Conservation (phyloP, 2,888 invertebrate species). For the Oscheius onirici region DNA sequence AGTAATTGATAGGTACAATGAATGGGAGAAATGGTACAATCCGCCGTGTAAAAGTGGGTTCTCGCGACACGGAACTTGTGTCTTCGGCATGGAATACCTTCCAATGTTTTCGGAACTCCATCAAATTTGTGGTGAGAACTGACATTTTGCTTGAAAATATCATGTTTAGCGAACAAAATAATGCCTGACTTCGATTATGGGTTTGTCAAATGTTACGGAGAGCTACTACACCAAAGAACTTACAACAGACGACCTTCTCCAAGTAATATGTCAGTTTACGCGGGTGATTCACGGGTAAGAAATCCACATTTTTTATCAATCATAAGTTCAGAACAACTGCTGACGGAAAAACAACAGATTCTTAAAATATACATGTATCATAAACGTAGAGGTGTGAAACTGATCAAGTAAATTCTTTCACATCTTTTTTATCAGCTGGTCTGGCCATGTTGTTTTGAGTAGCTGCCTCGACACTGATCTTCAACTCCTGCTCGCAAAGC, state of each 20-base stretch:
- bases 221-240: constrained; percentile 15
- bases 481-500: not conserved
- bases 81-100: constrained; percentile 33
- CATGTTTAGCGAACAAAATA: constrained; percentile 29
- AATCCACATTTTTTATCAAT: no score
- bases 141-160: not conserved
- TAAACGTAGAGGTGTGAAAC: no score
- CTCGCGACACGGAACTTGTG: constrained; percentile 32
- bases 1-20: constrained; percentile 22
- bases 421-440: no score
- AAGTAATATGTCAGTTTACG: not conserved
- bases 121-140: constrained; percentile 25
- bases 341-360: not conserved
- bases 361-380: no score
- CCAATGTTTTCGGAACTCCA: constrained; percentile 12
- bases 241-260: not conserved
- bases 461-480: not conserved
- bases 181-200: constrained; percentile 34
- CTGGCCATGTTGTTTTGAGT: not conserved
- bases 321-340: constrained; percentile 5
- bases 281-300: constrained; percentile 24
- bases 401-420: no score
- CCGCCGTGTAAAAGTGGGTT: constrained; percentile 23
- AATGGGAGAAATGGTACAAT: constrained; percentile 34
- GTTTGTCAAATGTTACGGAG: constrained; percentile 28